Conservation (phyloP, 1,140 invertebrate species). For the Copidosoma floridanum region DNA sequence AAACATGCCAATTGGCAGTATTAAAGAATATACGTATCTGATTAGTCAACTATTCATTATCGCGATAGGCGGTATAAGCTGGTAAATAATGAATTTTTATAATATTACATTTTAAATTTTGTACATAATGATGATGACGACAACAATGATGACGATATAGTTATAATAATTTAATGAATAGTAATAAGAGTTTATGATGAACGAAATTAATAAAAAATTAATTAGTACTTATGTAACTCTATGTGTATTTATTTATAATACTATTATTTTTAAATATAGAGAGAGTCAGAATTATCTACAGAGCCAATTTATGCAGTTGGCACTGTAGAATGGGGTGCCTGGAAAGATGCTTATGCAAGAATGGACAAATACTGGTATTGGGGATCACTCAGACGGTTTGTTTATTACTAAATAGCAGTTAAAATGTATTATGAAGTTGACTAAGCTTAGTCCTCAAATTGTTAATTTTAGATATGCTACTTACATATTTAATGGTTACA, state of each 20-base stretch:
- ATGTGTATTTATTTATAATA: neutral
- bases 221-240: slow-evolving; percentile 8
- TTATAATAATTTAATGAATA: too few relatives aligned
- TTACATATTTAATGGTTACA: slow-evolving; percentile 64
- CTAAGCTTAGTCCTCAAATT: neutral
- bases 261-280: slow-evolving; percentile 43
- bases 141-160: too few relatives aligned
- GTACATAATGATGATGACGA: too few relatives aligned
- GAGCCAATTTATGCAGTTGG: slow-evolving; percentile 79
- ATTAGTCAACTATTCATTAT: too few relatives aligned
- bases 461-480: slow-evolving; percentile 44
- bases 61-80: too few relatives aligned
- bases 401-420: neutral
- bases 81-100: too few relatives aligned
- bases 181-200: too few relatives aligned
- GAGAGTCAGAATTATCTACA: slow-evolving; percentile 53
- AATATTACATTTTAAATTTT: too few relatives aligned
- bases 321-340: slow-evolving; percentile 79
- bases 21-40: too few relatives aligned
- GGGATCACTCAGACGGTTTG: slow-evolving; percentile 67
- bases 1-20: too few relatives aligned
- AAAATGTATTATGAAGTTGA: slow-evolving; percentile 10
- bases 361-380: slow-evolving; percentile 87
- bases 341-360: slow-evolving; percentile 71
- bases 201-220: neutral